phyloP scores from a whole-genome alignment of 2,113 vertebrate genomes.

The Bungarus multicinctus region DNA sequence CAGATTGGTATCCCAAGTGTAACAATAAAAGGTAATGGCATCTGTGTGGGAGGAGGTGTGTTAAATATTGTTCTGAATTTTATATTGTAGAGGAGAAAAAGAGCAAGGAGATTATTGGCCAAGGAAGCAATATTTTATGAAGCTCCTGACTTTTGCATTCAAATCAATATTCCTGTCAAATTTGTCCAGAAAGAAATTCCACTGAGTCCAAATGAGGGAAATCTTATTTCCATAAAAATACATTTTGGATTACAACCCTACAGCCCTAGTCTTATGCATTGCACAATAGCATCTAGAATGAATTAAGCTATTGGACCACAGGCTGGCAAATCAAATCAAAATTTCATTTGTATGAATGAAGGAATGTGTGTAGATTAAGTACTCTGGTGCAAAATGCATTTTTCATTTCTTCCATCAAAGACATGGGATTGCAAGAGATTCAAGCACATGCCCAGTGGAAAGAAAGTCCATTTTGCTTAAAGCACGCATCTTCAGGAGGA shows the following conservation, averaged over 20 bases:
- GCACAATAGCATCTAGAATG: not conserved
- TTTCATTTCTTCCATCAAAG: not conserved
- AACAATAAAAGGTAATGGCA: not conserved
- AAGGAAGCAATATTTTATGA: not conserved
- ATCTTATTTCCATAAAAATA: not conserved
- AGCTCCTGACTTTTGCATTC: not conserved
- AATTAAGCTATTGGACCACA: not conserved
- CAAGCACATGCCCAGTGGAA: not conserved
- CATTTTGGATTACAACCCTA: not conserved
- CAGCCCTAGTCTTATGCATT: not conserved
- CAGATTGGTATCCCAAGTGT: not conserved
- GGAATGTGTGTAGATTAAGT: not conserved
- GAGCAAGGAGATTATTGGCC: not conserved
- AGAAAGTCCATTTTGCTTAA: not conserved
- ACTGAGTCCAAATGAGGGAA: not conserved
- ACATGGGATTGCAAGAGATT: not conserved
- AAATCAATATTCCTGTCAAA: not conserved
- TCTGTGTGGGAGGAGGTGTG: not conserved
- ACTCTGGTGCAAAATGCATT: not conserved
- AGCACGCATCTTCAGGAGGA: not conserved
- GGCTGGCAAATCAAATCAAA: not conserved
- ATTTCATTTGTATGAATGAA: not conserved
- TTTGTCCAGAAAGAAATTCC: not conserved
- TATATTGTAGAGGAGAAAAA: not conserved
- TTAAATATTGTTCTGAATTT: not conserved